Base-by-base conservation (phyloP, 2,888 invertebrate genomes). In the Napeogenes inachia region DNA sequence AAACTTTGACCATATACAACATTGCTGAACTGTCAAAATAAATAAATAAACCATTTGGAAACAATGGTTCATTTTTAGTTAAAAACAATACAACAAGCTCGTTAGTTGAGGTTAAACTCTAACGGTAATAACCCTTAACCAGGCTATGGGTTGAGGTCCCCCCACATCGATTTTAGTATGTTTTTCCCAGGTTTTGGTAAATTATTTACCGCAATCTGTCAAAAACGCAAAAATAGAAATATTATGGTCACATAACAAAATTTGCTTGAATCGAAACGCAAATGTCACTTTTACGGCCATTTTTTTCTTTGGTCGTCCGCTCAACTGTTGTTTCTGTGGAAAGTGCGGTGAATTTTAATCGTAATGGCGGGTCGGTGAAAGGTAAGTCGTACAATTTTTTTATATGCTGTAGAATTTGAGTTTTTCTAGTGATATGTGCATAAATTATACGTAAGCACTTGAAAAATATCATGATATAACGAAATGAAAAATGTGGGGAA, bases 371-470 rank as follows among this genome's bases (percentile, higher is more conserved):
- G 10, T 42, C 42, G 42, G 42, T 12, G 42, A 10, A 42, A 42
- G 60, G n/a, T 56, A 60, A 47, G 55, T 56, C 56, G 55, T 56
- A 55, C n/a, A 55, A 42, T 55, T 60, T 47, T 60, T 60, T 60
- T 45, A 60, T 60, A 56, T 60, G 50, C n/a, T 60, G 50, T 35
- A 60, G 55, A 56, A 60, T 60, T 56, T 55, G 60, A 56, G 56
- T 50, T 60, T 60, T 60, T 56, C 60, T 60, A 60, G 60, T 47
- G 60, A 60, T 60, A 33, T 60, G 55, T 60, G 56, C 50, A 60
- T 50, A 56, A 60, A 56, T 60, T 50, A 56, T 60, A 60, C 12
- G 60, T 60, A 56, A 60, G 35, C 13, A 60, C 60, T 60, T 60
- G 35, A 47, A 60, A 56, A 60, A 60, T 47, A 55, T 60, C 60